Percentiles rank a stretch among this genome's conserved stretches.
Conservation (phyloP, 1,140 invertebrate species). For the Hormaphis cornu region DNA sequence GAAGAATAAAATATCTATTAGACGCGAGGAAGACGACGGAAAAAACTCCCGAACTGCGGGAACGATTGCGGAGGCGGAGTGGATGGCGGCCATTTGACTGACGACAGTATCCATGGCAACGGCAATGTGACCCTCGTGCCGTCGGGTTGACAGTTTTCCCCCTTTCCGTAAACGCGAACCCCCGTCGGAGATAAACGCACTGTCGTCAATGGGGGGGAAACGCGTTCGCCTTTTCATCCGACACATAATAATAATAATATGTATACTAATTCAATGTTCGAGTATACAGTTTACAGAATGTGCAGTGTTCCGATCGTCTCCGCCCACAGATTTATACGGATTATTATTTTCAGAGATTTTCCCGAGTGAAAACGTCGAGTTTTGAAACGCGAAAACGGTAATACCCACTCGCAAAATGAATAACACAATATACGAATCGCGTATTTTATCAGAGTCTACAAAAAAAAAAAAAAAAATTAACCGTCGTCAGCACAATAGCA, state of each 20-base stretch:
- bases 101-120: conserved; percentile 18
- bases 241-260: too few species aligned
- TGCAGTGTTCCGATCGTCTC: neutral
- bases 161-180: neutral
- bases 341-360: neutral
- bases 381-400: too few species aligned
- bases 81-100: conserved; percentile 30
- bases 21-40: neutral
- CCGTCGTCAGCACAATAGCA: too few species aligned
- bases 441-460: too few species aligned
- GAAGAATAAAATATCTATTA: conserved; percentile 1
- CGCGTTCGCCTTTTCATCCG: neutral
- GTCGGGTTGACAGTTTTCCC: conserved; percentile 17
- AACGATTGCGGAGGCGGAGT: conserved; percentile 17
- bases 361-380: neutral
- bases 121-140: conserved; percentile 26
- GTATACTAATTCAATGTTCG: conserved; percentile 10
- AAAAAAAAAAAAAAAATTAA: too few species aligned
- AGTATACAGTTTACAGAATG: neutral
- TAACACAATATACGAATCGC: too few species aligned
- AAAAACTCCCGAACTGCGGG: neutral
- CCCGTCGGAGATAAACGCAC: neutral
- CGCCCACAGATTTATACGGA: conserved; percentile 8
- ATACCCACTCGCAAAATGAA: neutral
- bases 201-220: neutral